These are phyloP conservation scores for Cyclophora albipunctata DNA, from an alignment of 2,888 invertebrate genomes.

Conservation along the genomic window DNA sequence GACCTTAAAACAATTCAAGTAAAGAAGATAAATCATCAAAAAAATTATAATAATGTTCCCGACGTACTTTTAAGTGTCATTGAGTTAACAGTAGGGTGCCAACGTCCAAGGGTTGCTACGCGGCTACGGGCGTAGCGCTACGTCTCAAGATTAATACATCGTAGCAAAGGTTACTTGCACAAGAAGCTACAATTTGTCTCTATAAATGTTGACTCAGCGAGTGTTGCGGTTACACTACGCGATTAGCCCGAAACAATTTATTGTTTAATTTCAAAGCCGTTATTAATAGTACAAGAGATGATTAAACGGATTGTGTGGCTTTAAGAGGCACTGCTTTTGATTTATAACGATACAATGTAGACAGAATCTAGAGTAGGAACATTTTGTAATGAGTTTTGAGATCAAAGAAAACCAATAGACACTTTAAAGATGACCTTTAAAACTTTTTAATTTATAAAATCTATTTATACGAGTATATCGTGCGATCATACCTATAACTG, in stretches of 20 bases:
- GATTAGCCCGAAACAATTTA: conserved; percentile 72
- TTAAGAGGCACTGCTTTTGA: conserved; percentile 9
- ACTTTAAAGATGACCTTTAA: too few species aligned
- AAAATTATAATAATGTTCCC: not conserved
- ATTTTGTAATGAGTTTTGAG: too few species aligned
- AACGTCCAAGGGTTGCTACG: too few species aligned
- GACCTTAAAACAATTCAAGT: not conserved
- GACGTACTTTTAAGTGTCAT: too few species aligned
- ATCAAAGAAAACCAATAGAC: too few species aligned
- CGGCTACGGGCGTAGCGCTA: conserved; percentile 20
- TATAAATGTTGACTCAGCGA: conserved; percentile 75
- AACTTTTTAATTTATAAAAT: too few species aligned
- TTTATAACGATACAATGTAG: too few species aligned
- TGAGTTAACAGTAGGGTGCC: too few species aligned
- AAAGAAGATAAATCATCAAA: not conserved
- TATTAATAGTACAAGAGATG: conserved; percentile 71
- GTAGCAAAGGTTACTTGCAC: conserved; percentile 57
- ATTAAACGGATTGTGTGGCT: conserved; percentile 69
- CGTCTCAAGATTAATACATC: conserved; percentile 70
- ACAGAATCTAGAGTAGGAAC: too few species aligned
- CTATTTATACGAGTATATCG: too few species aligned
- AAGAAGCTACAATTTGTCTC: conserved; percentile 75
- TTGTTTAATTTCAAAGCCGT: conserved; percentile 73
- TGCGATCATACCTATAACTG: too few species aligned
- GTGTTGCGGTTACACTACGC: conserved; percentile 62